Evolutionary conservation across 1,140 invertebrate genomes (phyloP).

Genomic region (Theocolax elegans): DNA sequence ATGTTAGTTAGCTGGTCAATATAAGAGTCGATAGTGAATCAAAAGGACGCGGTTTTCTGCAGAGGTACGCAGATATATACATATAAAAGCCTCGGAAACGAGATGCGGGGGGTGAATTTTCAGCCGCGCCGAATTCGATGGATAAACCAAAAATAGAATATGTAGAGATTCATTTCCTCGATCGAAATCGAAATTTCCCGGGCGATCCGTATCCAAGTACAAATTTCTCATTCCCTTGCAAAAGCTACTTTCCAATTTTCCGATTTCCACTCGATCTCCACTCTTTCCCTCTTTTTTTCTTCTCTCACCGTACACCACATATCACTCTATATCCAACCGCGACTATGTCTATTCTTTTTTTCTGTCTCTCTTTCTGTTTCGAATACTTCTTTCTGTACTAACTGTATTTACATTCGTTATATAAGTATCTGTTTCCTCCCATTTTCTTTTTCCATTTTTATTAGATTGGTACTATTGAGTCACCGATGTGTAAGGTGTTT

Average conservation of each 20-base stretch:
- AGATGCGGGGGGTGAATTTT: conserved; percentile 33
- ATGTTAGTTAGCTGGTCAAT: not conserved
- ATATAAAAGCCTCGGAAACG: conserved; percentile 9
- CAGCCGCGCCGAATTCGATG: conserved; percentile 17
- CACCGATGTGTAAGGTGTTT: too few relatives aligned
- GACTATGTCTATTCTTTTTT: conserved; percentile 18
- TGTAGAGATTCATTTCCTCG: conserved; percentile 37
- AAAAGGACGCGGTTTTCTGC: not conserved
- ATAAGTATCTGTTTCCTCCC: conserved; percentile 1
- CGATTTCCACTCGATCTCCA: not conserved
- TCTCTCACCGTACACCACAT: too few relatives aligned
- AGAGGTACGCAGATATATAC: not conserved
- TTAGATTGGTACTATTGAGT: too few relatives aligned
- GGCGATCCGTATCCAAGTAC: conserved; percentile 20
- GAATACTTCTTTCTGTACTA: not conserved
- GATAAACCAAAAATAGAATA: conserved; percentile 39
- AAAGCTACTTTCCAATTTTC: conserved; percentile 34
- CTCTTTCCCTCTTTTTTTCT: not conserved
- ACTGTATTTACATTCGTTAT: conserved; percentile 29
- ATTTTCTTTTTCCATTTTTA: not conserved
- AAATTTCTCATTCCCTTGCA: conserved; percentile 40
- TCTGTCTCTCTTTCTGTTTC: not conserved
- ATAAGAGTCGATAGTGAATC: conserved; percentile 10
- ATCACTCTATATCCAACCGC: conserved; percentile 4
- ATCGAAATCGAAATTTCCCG: conserved; percentile 38